These are phyloP conservation scores for Semicossyphus pulcher DNA, from an alignment of 2,113 vertebrate species.

Conservation along the genomic window DNA sequence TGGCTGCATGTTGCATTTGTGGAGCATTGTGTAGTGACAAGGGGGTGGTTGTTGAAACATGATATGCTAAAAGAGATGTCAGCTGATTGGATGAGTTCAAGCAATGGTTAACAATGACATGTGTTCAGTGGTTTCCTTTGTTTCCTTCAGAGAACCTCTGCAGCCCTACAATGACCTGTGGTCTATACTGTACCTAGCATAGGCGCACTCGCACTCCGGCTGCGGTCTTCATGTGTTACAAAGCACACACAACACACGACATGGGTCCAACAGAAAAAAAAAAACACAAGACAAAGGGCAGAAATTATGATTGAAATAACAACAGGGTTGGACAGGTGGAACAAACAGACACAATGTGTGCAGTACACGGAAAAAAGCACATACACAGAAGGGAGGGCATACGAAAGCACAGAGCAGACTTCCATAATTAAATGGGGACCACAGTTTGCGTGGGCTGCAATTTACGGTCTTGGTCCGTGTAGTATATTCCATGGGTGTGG, in stretches of 20 bases:
- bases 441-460: slow-evolving; percentile 67
- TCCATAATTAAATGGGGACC: slow-evolving; percentile 67
- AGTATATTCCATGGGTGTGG: slow-evolving; percentile 61
- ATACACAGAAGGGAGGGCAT: slow-evolving; percentile 24
- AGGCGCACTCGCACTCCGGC: slow-evolving; percentile 94
- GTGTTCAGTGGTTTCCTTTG: slow-evolving; percentile 41
- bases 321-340: slow-evolving; percentile 27
- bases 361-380: not conserved
- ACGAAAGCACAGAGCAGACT: slow-evolving; percentile 37
- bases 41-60: slow-evolving; percentile 26
- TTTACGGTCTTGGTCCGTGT: slow-evolving; percentile 61
- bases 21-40: slow-evolving; percentile 22
- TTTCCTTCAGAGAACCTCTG: slow-evolving; percentile 51
- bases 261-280: slow-evolving; percentile 83
- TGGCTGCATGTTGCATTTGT: slow-evolving; percentile 38
- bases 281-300: slow-evolving; percentile 86
- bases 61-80: slow-evolving; percentile 13
- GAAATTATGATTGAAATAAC: slow-evolving; percentile 70
- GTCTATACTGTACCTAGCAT: slow-evolving; percentile 92
- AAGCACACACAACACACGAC: slow-evolving; percentile 87
- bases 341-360: slow-evolving; percentile 32
- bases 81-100: slow-evolving; percentile 38
- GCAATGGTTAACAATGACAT: not conserved
- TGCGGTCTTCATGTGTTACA: slow-evolving; percentile 93
- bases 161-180: slow-evolving; percentile 69